Conservation (phyloP, 1,140 invertebrate genomes). For the Scylla paramamosain region DNA sequence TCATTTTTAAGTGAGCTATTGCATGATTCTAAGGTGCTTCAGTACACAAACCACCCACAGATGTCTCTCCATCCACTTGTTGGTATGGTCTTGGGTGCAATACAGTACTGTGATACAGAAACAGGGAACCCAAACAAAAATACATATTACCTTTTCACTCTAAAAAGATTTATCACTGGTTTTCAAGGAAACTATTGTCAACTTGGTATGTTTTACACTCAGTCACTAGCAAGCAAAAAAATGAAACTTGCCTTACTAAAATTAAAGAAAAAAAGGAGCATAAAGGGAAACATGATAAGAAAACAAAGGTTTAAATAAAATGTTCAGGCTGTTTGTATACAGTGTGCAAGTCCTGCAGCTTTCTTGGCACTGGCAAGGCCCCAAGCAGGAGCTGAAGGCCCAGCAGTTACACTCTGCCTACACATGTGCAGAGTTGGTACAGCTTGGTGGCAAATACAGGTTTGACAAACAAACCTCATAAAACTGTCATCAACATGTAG, state of each 20-base stretch:
- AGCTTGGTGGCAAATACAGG: neutral
- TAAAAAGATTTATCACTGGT: neutral
- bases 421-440: neutral
- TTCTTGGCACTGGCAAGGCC: neutral
- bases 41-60: neutral
- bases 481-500: neutral
- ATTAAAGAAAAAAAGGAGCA: neutral
- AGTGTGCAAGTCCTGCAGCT: neutral
- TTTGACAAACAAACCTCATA: neutral
- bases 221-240: neutral
- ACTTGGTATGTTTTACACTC: neutral
- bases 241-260: neutral
- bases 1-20: neutral
- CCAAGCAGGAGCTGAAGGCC: neutral
- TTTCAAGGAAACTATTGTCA: constrained; percentile 27
- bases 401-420: neutral
- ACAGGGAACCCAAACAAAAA: neutral
- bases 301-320: neutral
- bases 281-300: neutral
- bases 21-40: neutral
- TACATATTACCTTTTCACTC: neutral
- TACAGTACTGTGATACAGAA: neutral
- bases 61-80: neutral
- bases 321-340: neutral
- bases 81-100: neutral